Percentiles rank a stretch among this genome's conserved stretches.
phyloP scores from a whole-genome alignment of 1,140 invertebrate species.

The Aphidius ervi region DNA sequence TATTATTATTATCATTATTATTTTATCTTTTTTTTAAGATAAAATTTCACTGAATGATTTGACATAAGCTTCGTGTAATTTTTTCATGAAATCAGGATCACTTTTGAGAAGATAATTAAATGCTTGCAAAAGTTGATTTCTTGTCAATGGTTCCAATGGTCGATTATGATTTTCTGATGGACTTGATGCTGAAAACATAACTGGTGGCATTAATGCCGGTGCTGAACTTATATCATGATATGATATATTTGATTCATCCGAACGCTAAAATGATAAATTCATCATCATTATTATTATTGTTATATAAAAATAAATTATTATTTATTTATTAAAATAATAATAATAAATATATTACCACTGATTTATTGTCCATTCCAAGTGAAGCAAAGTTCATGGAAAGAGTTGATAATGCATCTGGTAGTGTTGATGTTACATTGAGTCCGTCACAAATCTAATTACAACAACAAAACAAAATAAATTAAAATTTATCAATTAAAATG shows the following conservation, averaged over 20 bases:
- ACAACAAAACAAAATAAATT: no score
- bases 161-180: slow-evolving; percentile 41
- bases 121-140: slow-evolving; percentile 82
- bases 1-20: no score
- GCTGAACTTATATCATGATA: slow-evolving; percentile 46
- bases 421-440: not conserved
- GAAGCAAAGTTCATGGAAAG: slow-evolving; percentile 11
- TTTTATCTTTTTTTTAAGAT: slow-evolving; percentile 41
- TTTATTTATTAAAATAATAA: not conserved
- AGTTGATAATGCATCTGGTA: slow-evolving; percentile 14
- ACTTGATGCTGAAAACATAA: slow-evolving; percentile 69
- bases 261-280: slow-evolving; percentile 27
- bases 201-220: slow-evolving; percentile 74
- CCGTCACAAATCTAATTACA: no score
- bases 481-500: not conserved
- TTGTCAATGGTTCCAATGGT: slow-evolving; percentile 70
- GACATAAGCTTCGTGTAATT: slow-evolving; percentile 85
- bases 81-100: slow-evolving; percentile 80
- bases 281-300: no score
- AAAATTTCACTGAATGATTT: slow-evolving; percentile 76
- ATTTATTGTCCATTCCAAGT: slow-evolving; percentile 10
- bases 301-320: not conserved
- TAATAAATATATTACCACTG: not conserved
- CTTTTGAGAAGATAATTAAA: slow-evolving; percentile 82
- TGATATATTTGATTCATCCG: slow-evolving; percentile 39